Evolutionary conservation across 2,113 vertebrate species (phyloP).

Genomic region (Cavia porcellus): DNA sequence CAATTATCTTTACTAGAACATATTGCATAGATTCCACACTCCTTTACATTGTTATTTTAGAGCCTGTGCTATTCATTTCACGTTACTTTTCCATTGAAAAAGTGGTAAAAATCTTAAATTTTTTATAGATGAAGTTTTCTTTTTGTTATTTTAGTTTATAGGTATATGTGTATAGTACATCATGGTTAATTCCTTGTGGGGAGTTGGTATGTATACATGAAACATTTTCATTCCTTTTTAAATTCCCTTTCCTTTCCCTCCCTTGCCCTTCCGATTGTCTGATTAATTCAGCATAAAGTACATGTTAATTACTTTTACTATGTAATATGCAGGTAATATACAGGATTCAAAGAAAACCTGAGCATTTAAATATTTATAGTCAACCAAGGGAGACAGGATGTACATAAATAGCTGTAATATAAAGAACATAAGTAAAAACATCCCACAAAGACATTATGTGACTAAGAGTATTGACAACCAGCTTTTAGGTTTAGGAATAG

Average conservation of each 20-base stretch:
- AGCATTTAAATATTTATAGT: background rate
- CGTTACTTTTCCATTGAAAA: background rate
- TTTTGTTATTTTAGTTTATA: background rate
- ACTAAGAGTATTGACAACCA: constrained; percentile 13
- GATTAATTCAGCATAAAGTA: background rate
- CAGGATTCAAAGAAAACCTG: background rate
- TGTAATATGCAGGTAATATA: background rate
- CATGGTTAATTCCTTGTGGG: background rate
- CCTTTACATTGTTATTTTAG: constrained; percentile 14
- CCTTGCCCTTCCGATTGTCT: background rate
- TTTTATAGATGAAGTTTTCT: background rate
- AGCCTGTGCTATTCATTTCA: background rate
- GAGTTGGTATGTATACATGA: background rate
- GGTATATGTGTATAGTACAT: background rate
- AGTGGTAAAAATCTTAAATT: background rate
- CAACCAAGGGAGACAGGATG: background rate
- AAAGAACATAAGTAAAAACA: background rate
- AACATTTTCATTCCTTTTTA: background rate
- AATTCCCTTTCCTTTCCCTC: background rate
- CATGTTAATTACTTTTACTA: background rate
- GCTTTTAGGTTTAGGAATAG: background rate
- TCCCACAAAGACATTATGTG: background rate
- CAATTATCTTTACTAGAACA: background rate
- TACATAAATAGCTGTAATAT: background rate
- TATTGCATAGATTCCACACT: background rate